A percentile compares a stretch with the other conserved stretches of the same genome.
Evolutionary conservation across 2,797 vertebrate genomes (phyloP).

Genomic region (Hephaestus fuliginosus): DNA sequence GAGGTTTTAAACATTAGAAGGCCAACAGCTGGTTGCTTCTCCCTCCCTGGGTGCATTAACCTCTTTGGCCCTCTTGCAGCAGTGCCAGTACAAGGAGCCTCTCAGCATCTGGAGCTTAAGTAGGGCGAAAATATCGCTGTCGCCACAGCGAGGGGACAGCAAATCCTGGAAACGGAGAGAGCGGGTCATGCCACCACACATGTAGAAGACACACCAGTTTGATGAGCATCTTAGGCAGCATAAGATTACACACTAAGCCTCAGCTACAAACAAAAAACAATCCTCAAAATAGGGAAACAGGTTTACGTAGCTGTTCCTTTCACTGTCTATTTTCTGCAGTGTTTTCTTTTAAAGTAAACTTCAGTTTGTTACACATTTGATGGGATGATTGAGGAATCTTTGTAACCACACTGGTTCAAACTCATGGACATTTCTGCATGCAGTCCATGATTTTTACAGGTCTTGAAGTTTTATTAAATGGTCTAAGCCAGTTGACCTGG

Average conservation of each 20-base stretch:
- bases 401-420: neutral
- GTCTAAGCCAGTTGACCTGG: neutral
- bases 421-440: neutral
- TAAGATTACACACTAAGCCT: constrained; percentile 9
- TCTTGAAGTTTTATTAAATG: neutral
- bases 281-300: neutral
- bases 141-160: constrained; percentile 78
- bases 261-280: constrained; percentile 15
- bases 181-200: constrained; percentile 47
- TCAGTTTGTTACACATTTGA: neutral
- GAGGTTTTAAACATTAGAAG: constrained; percentile 94
- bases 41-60: constrained; percentile 96
- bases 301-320: neutral
- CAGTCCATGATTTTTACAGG: neutral
- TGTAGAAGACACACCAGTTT: constrained; percentile 30
- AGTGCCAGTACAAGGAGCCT: constrained; percentile 93
- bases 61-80: constrained; percentile 90
- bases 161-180: constrained; percentile 86
- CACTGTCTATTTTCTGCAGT: neutral
- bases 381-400: too few relatives aligned
- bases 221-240: constrained; percentile 25
- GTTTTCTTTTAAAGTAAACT: neutral
- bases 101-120: constrained; percentile 92
- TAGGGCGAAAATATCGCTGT: constrained; percentile 89
- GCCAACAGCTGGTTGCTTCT: constrained; percentile 96